Conservation (phyloP, 2,113 vertebrate species). For the Apodemus sylvaticus region DNA sequence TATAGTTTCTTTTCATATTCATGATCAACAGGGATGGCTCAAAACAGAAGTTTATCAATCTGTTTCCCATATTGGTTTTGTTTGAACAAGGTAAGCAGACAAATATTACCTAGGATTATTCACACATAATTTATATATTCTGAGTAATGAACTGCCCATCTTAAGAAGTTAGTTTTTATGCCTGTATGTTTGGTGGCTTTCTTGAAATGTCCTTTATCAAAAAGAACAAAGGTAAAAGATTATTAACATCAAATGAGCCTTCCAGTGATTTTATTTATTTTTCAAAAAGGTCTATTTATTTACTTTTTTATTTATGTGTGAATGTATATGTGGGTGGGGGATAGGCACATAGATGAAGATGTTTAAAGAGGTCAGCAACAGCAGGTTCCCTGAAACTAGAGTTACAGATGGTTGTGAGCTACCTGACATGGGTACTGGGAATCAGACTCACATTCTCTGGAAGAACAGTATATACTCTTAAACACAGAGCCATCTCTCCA, state of each 20-base stretch:
- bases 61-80: not conserved
- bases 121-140: slow-evolving; percentile 24
- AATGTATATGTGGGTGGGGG: not conserved
- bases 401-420: not conserved
- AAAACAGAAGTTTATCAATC: slow-evolving; percentile 7
- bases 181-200: not conserved
- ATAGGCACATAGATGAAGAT: not conserved
- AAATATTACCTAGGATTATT: slow-evolving; percentile 4
- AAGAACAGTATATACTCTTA: not conserved
- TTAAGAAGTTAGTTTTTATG: slow-evolving; percentile 16
- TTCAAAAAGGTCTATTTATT: not conserved
- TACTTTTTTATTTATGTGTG: not conserved
- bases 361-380: not conserved
- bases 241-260: not conserved
- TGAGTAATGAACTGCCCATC: not conserved
- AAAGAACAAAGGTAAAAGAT: slow-evolving; percentile 15
- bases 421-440: not conserved
- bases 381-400: not conserved
- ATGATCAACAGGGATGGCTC: not conserved
- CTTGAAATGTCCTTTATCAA: slow-evolving; percentile 12
- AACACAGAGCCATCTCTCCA: not conserved
- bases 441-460: not conserved
- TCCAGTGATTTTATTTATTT: not conserved
- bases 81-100: not conserved
- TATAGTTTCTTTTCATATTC: not conserved